Percentiles rank a stretch among this genome's conserved stretches.
Evolutionary conservation across 2,888 invertebrate species (phyloP).

Genomic region (Rotaria sp.): DNA sequence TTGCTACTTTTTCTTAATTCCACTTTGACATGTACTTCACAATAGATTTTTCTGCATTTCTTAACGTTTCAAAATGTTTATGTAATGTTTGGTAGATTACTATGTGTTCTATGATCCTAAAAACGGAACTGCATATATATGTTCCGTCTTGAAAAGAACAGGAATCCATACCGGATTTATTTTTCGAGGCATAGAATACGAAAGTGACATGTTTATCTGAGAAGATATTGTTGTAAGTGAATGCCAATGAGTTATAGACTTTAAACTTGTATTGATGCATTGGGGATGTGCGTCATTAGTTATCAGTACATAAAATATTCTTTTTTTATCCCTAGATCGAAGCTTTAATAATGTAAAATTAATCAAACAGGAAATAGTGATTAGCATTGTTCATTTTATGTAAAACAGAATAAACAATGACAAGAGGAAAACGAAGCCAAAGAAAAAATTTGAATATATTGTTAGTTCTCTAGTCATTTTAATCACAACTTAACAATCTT

Average conservation of each 20-base stretch:
- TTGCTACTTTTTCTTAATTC: no score
- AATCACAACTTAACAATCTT: not conserved
- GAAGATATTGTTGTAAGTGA: not conserved
- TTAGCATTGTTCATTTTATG: not conserved
- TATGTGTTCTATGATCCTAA: not conserved
- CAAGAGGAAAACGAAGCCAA: not conserved
- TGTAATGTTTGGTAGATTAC: no score
- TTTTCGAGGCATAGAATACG: no score
- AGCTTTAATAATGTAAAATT: not conserved
- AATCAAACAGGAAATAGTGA: not conserved
- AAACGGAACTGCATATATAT: not conserved
- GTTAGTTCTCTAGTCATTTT: not conserved
- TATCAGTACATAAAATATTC: no score
- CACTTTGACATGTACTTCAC: no score
- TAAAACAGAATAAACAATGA: not conserved
- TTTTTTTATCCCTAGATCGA: not conserved
- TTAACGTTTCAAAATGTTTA: no score
- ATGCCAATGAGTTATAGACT: not conserved
- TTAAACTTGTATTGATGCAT: not conserved
- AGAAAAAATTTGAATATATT: not conserved
- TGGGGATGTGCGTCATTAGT: no score
- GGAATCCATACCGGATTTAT: not conserved
- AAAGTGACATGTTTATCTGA: not conserved
- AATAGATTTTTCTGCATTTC: no score
- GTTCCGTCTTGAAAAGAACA: not conserved